Conservation (phyloP, 2,797 vertebrate species). For the Eupleurogrammus muticus region DNA sequence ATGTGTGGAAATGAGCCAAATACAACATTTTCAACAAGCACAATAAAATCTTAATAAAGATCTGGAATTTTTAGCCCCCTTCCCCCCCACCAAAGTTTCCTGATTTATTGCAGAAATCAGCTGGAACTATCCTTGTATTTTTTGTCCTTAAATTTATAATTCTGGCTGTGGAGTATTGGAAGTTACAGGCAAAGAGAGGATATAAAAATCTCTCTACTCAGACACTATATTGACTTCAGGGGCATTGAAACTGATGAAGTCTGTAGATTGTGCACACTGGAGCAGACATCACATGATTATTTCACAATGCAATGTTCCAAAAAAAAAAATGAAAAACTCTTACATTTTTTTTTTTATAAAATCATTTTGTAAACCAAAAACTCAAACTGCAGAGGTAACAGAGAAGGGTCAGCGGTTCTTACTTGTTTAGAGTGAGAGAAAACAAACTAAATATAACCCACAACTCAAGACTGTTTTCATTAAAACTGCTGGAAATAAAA, state of each 20-base stretch:
- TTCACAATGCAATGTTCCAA: constrained; percentile 3
- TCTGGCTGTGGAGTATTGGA: constrained; percentile 26
- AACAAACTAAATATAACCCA: constrained; percentile 63
- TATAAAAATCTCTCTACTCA: constrained; percentile 40
- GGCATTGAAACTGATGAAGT: not conserved
- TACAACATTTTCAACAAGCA: constrained; percentile 1
- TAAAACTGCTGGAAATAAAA: constrained; percentile 59
- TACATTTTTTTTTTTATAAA: constrained; percentile 15
- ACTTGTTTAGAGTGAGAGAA: constrained; percentile 65
- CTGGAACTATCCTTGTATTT: constrained; percentile 14
- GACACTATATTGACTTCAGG: constrained; percentile 21
- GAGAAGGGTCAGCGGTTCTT: constrained; percentile 45
- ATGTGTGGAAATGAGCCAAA: constrained; percentile 2
- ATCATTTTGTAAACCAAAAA: constrained; percentile 52
- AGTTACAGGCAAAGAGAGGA: constrained; percentile 35
- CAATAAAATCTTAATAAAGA: constrained; percentile 8
- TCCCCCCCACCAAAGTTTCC: not conserved
- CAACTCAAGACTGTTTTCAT: constrained; percentile 63
- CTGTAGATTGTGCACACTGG: constrained; percentile 8
- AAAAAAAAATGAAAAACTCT: constrained; percentile 18
- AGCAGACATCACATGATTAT: not conserved
- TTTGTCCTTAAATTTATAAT: constrained; percentile 33
- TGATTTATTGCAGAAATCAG: constrained; percentile 33
- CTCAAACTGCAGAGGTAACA: constrained; percentile 42
- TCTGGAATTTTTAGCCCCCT: not conserved